phyloP scores from a whole-genome alignment of 2,797 vertebrate species.

The Craterocephalus amniculus region DNA sequence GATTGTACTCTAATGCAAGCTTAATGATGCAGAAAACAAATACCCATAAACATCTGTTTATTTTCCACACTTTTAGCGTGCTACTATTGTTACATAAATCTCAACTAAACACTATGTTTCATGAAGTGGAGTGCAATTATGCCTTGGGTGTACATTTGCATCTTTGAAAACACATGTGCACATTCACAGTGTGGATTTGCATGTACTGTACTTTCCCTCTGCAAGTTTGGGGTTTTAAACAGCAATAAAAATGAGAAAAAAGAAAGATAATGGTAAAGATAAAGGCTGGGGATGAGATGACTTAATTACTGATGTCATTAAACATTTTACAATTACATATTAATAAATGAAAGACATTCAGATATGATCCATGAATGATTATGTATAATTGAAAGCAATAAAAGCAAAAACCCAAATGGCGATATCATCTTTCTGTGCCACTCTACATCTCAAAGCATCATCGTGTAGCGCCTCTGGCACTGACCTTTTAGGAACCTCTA shows the following conservation, averaged over 20 bases:
- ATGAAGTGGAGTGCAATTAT: conserved; percentile 2
- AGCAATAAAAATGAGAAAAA: background rate
- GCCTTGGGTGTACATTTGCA: conserved; percentile 40
- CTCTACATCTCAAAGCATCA: conserved; percentile 51
- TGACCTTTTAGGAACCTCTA: conserved; percentile 70
- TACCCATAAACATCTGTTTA: background rate
- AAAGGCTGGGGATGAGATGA: conserved; percentile 1
- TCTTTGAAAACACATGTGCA: conserved; percentile 53
- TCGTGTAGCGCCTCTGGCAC: conserved; percentile 39
- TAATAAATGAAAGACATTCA: conserved; percentile 26
- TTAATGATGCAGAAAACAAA: background rate
- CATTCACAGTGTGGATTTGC: conserved; percentile 40
- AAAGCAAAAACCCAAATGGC: conserved; percentile 47
- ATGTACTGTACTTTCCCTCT: conserved; percentile 30
- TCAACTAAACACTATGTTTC: background rate
- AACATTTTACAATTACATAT: background rate
- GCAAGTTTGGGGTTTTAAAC: background rate
- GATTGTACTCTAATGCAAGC: background rate
- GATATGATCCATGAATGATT: conserved; percentile 1
- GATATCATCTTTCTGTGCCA: conserved; percentile 44
- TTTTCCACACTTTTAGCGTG: background rate
- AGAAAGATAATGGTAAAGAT: background rate
- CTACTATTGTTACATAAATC: background rate
- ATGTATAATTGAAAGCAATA: conserved; percentile 33
- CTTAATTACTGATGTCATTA: background rate